Evolutionary conservation across 2,113 vertebrate species (phyloP).

Genomic region (Phrynosoma platyrhinos): DNA sequence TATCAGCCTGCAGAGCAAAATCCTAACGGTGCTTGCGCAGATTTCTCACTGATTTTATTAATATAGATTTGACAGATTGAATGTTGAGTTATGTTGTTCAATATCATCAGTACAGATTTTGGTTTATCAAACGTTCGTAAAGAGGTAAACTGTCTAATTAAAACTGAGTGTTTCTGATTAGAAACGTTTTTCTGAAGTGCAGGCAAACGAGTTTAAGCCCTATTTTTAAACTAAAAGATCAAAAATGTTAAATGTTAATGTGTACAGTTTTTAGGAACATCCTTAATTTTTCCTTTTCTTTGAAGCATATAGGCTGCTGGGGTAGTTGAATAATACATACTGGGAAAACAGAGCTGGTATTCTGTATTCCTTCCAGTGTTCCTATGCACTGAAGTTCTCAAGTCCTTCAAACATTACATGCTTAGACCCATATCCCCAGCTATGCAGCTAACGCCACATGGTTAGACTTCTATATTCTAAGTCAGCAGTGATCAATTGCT

Average conservation of each 20-base stretch:
- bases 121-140: background rate
- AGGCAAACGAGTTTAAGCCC: background rate
- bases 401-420: constrained; percentile 39
- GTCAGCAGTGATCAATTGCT: background rate
- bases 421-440: background rate
- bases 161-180: background rate
- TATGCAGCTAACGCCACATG: background rate
- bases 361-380: constrained; percentile 33
- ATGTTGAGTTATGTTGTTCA: background rate
- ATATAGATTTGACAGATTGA: background rate
- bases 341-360: background rate
- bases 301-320: background rate
- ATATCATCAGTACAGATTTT: background rate
- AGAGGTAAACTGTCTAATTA: background rate
- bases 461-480: background rate
- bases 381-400: constrained; percentile 35
- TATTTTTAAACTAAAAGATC: background rate
- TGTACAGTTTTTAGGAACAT: constrained; percentile 4
- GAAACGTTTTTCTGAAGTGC: background rate
- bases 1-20: background rate
- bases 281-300: background rate
- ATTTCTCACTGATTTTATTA: background rate
- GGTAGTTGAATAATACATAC: background rate
- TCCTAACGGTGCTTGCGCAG: background rate
- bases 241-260: background rate